These are phyloP conservation scores for Palythoa grandiflora DNA, from an alignment of 92 coral and sea anemone genomes.

Conservation along the genomic window DNA sequence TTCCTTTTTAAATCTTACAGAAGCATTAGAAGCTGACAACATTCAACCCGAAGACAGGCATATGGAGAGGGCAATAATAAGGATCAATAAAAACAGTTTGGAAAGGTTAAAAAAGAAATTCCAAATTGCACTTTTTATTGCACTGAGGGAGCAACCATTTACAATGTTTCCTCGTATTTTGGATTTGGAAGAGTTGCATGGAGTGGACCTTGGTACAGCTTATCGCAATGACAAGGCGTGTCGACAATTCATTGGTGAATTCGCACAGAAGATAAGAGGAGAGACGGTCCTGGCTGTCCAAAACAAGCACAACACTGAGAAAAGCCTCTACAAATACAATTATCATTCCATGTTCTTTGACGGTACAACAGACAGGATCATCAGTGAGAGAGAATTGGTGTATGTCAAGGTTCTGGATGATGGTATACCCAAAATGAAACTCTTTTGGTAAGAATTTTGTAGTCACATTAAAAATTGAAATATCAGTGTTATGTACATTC, in stretches of 20 bases:
- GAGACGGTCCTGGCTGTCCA: conserved; percentile 49
- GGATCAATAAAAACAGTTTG: conserved; percentile 25
- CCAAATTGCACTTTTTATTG: conserved; percentile 56
- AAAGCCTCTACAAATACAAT: conserved; percentile 13
- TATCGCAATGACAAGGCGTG: conserved; percentile 69
- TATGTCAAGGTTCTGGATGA: conserved; percentile 33
- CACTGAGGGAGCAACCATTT: conserved; percentile 59
- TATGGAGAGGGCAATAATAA: not conserved
- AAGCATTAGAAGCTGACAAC: conserved; percentile 29
- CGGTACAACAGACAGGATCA: conserved; percentile 27
- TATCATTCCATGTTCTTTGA: conserved; percentile 30
- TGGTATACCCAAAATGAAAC: conserved; percentile 30
- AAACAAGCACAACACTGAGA: conserved; percentile 29
- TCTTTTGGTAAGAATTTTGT: conserved; percentile 16
- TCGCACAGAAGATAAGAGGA: conserved; percentile 59
- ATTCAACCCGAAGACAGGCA: conserved; percentile 30
- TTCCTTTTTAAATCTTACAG: conserved; percentile 21
- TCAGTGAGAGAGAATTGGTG: conserved; percentile 23
- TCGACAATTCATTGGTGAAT: conserved; percentile 51
- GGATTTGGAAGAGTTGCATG: conserved; percentile 63
- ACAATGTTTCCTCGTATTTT: conserved; percentile 40
- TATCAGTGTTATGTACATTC: conserved; percentile 24
- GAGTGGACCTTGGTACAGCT: conserved; percentile 72
- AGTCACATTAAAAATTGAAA: conserved; percentile 9
- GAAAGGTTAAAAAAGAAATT: conserved; percentile 44